Evolutionary conservation across 2,888 invertebrate species (phyloP).

Genomic region (Brachypterus glaber): DNA sequence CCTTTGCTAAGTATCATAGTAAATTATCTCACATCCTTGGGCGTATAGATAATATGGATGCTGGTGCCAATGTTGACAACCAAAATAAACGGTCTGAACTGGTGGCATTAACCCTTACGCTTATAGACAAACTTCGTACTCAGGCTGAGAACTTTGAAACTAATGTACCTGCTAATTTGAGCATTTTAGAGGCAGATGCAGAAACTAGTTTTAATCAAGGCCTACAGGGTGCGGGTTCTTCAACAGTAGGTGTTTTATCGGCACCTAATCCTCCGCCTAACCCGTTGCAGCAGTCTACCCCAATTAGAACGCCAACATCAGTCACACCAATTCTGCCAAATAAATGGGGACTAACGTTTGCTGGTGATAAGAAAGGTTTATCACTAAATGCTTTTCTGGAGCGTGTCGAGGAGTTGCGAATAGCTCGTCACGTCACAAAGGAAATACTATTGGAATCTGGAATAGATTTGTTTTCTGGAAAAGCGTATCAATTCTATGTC

Average conservation of each 20-base stretch:
- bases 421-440: not conserved
- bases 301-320: too few relatives aligned
- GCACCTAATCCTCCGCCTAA: too few relatives aligned
- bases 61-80: not conserved
- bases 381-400: conserved; percentile 8
- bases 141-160: too few relatives aligned
- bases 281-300: too few relatives aligned
- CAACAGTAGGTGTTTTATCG: too few relatives aligned
- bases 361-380: conserved; percentile 9
- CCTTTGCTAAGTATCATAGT: conserved; percentile 7
- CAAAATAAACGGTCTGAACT: conserved; percentile 1
- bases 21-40: conserved; percentile 7
- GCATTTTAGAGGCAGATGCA: too few relatives aligned
- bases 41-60: conserved; percentile 9
- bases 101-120: conserved; percentile 3
- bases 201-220: too few relatives aligned
- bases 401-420: not conserved
- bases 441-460: conserved; percentile 5
- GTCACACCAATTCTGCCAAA: conserved; percentile 6
- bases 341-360: conserved; percentile 7
- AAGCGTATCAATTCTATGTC: too few relatives aligned
- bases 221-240: too few relatives aligned
- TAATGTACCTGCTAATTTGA: too few relatives aligned
- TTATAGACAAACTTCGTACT: too few relatives aligned
- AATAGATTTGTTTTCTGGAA: too few relatives aligned